Evolutionary conservation across 1,140 invertebrate species (phyloP).

Genomic region (Mamestra configurata): DNA sequence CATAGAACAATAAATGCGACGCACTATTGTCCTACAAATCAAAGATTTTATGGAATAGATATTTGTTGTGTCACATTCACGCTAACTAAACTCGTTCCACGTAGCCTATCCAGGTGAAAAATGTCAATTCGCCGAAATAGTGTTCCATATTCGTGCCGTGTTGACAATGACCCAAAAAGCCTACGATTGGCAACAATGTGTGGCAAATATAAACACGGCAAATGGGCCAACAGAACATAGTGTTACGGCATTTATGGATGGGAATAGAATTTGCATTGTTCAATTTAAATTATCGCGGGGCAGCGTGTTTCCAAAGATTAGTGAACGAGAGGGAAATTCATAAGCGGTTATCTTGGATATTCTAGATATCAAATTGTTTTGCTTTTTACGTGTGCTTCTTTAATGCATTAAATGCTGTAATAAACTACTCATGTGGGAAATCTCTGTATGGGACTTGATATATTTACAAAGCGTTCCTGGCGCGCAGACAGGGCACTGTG

Average conservation of each 20-base stretch:
- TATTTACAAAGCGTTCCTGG: too few relatives aligned
- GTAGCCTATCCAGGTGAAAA: conserved; percentile 1
- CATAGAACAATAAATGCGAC: too few relatives aligned
- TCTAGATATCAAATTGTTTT: too few relatives aligned
- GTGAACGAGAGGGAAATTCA: too few relatives aligned
- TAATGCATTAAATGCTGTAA: too few relatives aligned
- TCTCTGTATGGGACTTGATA: too few relatives aligned
- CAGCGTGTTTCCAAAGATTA: not conserved
- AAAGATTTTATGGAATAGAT: too few relatives aligned
- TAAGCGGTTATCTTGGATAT: too few relatives aligned
- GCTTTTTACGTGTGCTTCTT: too few relatives aligned
- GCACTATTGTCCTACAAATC: too few relatives aligned
- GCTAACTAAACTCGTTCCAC: not conserved
- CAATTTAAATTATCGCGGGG: not conserved
- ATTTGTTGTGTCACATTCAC: not conserved
- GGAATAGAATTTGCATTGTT: not conserved
- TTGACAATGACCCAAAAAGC: conserved; percentile 26
- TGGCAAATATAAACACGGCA: conserved; percentile 33
- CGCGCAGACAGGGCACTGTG: too few relatives aligned
- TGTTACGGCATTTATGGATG: not conserved
- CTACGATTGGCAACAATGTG: conserved; percentile 16
- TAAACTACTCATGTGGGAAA: too few relatives aligned
- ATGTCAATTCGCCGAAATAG: conserved; percentile 25
- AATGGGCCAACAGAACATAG: conserved; percentile 15
- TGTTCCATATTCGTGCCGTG: conserved; percentile 11